Evolutionary conservation across 2,888 invertebrate species (phyloP).

Genomic region (Cephus pygmeus): DNA sequence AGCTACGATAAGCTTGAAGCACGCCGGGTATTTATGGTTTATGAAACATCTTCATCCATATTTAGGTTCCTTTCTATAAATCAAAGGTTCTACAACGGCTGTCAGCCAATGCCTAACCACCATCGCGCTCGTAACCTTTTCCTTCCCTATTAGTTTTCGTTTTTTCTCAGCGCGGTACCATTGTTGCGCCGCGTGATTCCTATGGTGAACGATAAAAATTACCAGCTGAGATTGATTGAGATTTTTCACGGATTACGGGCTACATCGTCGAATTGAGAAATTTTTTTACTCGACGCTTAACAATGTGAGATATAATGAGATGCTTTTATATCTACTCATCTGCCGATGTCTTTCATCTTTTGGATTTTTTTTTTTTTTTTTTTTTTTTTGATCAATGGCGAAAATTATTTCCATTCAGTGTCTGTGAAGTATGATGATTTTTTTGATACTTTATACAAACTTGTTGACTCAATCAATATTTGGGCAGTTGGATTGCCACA

Average conservation of each 20-base stretch:
- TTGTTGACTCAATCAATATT: conserved; percentile 35
- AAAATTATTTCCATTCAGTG: background rate
- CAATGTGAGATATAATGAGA: background rate
- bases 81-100: conserved; percentile 41
- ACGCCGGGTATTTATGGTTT: conserved; percentile 44
- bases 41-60: conserved; percentile 55
- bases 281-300: background rate
- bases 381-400: background rate
- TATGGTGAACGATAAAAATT: background rate
- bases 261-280: background rate
- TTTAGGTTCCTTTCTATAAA: conserved; percentile 52
- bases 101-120: conserved; percentile 24
- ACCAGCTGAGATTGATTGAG: background rate
- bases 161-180: background rate
- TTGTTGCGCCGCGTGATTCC: conserved; percentile 3
- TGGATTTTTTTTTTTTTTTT: background rate
- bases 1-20: background rate
- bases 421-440: conserved; percentile 10
- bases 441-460: conserved; percentile 17
- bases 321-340: background rate
- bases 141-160: background rate
- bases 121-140: conserved; percentile 12
- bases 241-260: background rate
- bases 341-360: background rate
- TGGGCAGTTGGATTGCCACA: conserved; percentile 33